Evolutionary conservation across 92 coral and sea anemone species (phyloP), one percentile per base, ranked within the genome.

Genomic region (Metridium senile): DNA sequence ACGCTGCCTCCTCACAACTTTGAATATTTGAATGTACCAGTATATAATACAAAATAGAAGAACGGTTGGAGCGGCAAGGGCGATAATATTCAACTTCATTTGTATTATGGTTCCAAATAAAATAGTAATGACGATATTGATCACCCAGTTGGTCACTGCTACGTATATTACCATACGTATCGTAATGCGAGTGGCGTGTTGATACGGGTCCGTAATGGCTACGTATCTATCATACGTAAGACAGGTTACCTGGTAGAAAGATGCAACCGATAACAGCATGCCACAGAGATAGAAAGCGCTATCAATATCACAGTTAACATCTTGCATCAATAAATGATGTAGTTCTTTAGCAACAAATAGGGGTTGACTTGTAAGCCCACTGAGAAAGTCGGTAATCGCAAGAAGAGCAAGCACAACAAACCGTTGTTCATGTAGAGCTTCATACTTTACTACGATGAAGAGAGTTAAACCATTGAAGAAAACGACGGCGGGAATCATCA

Each of bases 391-490:
- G 8, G 75, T 25, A 1, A 47, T 18, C 1, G 75, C 3, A 1
- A 70, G 43, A 70, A 45, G 49, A 20, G 54, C 73, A 52, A 68
- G 54, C 9, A 39, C 73, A 33, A 68, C 27, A 9, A 68, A n/a
- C 0, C 73, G 54, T 47, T 68, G 53, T 9, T 35, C 39, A 33
- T 26, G 73, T 4, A 68, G 73, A 68, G 73, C 21, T 0, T 45
- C 53, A 19, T 6, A 19, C 23, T 66, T 66, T 4, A 32, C 23
- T 20, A 66, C 27, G 23, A 66, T 19, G 11, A 68, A 11, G 26
- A 68, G 26, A 8, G 51, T 35, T 13, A 39, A 9, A 3, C 13
- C 33, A 4, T 68, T 68, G 19, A 22, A 16, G 34, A 43, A 13
- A 1, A 68, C 22, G 33, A 19, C 51, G 9, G 39, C 33, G 3